phyloP scores from a whole-genome alignment of 2,797 vertebrate genomes.

The Helostoma temminkii region DNA sequence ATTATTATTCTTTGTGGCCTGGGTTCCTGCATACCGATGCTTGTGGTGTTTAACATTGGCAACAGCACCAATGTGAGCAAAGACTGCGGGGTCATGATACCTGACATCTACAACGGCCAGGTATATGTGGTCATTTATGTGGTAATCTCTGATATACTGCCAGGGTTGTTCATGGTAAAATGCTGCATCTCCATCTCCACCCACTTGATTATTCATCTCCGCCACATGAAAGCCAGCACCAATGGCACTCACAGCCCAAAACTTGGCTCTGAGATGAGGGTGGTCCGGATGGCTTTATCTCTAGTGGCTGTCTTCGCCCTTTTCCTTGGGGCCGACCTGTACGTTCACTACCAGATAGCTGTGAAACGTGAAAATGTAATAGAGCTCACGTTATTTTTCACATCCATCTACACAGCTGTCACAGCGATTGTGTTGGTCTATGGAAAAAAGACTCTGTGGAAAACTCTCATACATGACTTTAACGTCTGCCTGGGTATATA shows the following conservation, averaged over 20 bases:
- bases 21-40: constrained; percentile 71
- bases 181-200: constrained; percentile 84
- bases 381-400: constrained; percentile 70
- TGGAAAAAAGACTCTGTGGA: constrained; percentile 83
- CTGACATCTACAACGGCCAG: constrained; percentile 4
- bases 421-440: constrained; percentile 80
- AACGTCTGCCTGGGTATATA: constrained; percentile 73
- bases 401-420: constrained; percentile 75
- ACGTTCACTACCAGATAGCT: constrained; percentile 70
- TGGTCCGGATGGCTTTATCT: constrained; percentile 81
- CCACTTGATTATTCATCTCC: constrained; percentile 82
- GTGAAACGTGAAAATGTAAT: constrained; percentile 67
- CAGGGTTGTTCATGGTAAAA: constrained; percentile 82
- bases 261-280: constrained; percentile 81
- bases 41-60: constrained; percentile 52
- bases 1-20: constrained; percentile 76
- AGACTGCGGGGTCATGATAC: constrained; percentile 73
- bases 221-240: constrained; percentile 80
- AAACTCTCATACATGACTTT: constrained; percentile 68
- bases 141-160: constrained; percentile 77
- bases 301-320: constrained; percentile 74
- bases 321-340: constrained; percentile 80
- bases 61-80: constrained; percentile 7
- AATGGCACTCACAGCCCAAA: constrained; percentile 80
- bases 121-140: constrained; percentile 74